Base-by-base conservation (phyloP, 64 coral and sea anemone species). In the Trachythela sp. region DNA sequence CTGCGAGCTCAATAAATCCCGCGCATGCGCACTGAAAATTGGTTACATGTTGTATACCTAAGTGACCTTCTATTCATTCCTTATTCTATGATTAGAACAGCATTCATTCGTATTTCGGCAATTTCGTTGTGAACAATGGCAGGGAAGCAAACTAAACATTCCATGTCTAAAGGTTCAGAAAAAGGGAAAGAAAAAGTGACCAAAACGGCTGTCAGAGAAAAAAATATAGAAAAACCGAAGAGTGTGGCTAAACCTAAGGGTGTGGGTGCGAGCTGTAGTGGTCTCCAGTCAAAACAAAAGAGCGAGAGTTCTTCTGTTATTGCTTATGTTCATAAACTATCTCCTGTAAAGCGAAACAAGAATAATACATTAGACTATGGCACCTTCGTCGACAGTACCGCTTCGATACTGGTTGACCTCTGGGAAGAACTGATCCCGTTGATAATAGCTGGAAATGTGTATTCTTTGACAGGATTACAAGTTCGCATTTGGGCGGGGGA, bases 321-420 rank as follows among this genome's bases (percentile, higher is more conserved):
- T 91, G 89, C 89, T 0, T 91, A 91, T 52, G 83, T 91, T 20
- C 89, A 91, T 52, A 85, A 91, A 31, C 45, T 91, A 64, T 91
- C 89, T n/a, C 89, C 89, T 7, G 32, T 84, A 22, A 91, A 91
- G 29, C 37, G 89, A 70, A 91, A 91, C 54, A 85, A 38, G 40
- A 91, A 70, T 11, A 84, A 91, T 48, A 91, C 89, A 54, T 31
- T 91, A 35, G 89, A 91, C 68, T 91, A 91, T 33, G 85, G 48
- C 11, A 91, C 89, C 52, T 84, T 92, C 68, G 86, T 30, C 32
- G 87, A 92, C 54, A 39, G 39, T 24, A 85, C n/a, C 48, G 86
- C 3, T 36, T 88, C 48, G n/a, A 92, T 92, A 84, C 83, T 80
- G 35, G 36, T 89, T 1, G 91, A 92, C 58, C 4, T 92, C 22